Percentiles rank a stretch among this genome's conserved stretches.
Conservation (phyloP, 2,888 invertebrate species). For the Polydrusus pterygomalis region DNA sequence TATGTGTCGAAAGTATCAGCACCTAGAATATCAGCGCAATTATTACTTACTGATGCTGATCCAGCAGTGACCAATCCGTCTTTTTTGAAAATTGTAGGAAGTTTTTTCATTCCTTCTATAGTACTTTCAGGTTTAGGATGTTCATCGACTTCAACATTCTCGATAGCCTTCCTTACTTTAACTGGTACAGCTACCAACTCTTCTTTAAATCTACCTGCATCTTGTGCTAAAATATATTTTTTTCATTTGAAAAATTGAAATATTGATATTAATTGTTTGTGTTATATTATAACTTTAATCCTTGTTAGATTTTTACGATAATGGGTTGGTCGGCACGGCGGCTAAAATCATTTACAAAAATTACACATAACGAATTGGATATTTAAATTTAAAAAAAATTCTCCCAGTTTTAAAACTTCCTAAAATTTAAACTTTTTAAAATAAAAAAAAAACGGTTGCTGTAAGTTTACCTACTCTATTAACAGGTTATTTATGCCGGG, state of each 20-base stretch:
- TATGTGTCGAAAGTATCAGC: too few relatives aligned
- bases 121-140: slow-evolving; percentile 95
- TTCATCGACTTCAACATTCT: slow-evolving; percentile 90
- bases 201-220: slow-evolving; percentile 90
- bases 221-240: slow-evolving; percentile 78
- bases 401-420: too few relatives aligned
- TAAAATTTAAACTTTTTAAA: too few relatives aligned
- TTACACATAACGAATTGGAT: too few relatives aligned
- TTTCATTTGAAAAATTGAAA: too few relatives aligned
- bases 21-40: too few relatives aligned
- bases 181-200: slow-evolving; percentile 92
- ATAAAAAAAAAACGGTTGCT: too few relatives aligned
- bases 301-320: not conserved
- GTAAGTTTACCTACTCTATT: too few relatives aligned
- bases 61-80: slow-evolving; percentile 96
- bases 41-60: slow-evolving; percentile 86
- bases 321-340: too few relatives aligned
- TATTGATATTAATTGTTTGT: not conserved
- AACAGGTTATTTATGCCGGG: too few relatives aligned
- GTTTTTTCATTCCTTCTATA: slow-evolving; percentile 87
- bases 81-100: slow-evolving; percentile 94
- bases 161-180: slow-evolving; percentile 88
- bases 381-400: too few relatives aligned
- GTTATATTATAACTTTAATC: not conserved
- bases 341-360: too few relatives aligned